Conservation (phyloP, 2,113 vertebrate genomes). For the Tachysurus vachellii region DNA sequence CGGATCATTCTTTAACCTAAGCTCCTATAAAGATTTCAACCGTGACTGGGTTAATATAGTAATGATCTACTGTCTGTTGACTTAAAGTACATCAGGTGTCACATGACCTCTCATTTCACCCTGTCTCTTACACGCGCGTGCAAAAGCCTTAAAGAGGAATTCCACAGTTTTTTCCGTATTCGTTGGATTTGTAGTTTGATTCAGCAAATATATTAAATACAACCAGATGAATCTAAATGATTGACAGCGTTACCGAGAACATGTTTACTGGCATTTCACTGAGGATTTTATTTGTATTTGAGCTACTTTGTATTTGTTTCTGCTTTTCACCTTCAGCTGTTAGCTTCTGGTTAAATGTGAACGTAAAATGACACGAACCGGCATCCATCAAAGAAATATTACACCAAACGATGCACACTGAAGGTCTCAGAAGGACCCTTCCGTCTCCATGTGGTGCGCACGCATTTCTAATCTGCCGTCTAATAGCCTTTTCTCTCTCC, state of each 20-base stretch:
- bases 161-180: neutral
- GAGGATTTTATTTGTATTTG: neutral
- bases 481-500: neutral
- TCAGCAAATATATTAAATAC: neutral
- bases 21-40: neutral
- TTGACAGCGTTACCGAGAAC: neutral
- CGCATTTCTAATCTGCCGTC: neutral
- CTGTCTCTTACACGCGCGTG: neutral
- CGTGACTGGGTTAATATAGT: neutral
- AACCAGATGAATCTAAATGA: neutral
- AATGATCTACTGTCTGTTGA: conserved; percentile 18
- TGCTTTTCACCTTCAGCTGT: neutral
- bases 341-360: neutral
- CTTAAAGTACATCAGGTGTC: neutral
- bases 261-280: neutral
- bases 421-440: no score
- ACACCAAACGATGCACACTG: neutral
- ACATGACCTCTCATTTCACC: neutral
- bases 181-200: neutral
- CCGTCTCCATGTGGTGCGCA: neutral
- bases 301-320: neutral
- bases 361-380: neutral
- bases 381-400: neutral
- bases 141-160: neutral
- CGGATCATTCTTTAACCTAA: neutral